A percentile compares a stretch with the other conserved stretches of the same genome.
These are phyloP conservation scores for Acrobasis consociella DNA, from an alignment of 2,888 invertebrate genomes.

Conservation along the genomic window DNA sequence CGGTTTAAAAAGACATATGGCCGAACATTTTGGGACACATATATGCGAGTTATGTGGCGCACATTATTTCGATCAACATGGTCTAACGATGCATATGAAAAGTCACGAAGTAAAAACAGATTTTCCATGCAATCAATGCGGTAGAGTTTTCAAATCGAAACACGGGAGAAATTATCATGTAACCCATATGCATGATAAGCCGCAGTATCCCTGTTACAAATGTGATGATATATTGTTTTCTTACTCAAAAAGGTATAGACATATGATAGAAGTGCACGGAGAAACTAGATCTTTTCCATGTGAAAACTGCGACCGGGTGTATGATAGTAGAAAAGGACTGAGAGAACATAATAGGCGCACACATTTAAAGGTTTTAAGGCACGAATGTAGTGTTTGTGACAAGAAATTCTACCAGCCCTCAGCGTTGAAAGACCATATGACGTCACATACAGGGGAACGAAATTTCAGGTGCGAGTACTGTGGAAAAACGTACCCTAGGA, in stretches of 20 bases:
- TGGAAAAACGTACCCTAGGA: slow-evolving; percentile 76
- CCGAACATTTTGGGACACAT: slow-evolving; percentile 49
- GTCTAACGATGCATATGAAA: slow-evolving; percentile 51
- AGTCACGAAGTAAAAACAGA: slow-evolving; percentile 51
- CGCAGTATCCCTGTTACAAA: slow-evolving; percentile 42
- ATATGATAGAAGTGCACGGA: slow-evolving; percentile 49
- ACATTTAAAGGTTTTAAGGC: slow-evolving; percentile 49
- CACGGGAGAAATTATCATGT: slow-evolving; percentile 44
- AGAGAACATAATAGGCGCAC: slow-evolving; percentile 50
- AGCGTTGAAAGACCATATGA: slow-evolving; percentile 71
- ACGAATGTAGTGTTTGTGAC: slow-evolving; percentile 66
- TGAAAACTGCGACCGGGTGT: slow-evolving; percentile 51
- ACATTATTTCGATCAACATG: slow-evolving; percentile 58
- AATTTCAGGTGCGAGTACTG: slow-evolving; percentile 75
- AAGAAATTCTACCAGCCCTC: slow-evolving; percentile 58
- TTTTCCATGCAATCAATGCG: slow-evolving; percentile 61
- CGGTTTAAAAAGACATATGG: slow-evolving; percentile 50
- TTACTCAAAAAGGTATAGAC: slow-evolving; percentile 32
- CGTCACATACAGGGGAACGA: slow-evolving; percentile 75
- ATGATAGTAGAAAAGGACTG: slow-evolving; percentile 47
- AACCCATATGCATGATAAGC: slow-evolving; percentile 42
- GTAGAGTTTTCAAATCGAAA: slow-evolving; percentile 47
- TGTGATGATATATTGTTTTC: slow-evolving; percentile 36
- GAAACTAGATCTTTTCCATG: slow-evolving; percentile 48
- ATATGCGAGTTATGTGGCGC: slow-evolving; percentile 57